Evolutionary conservation across 2,888 invertebrate genomes (phyloP), one percentile per base, ranked within the genome.

Genomic region (Chloroclystis v-ata): DNA sequence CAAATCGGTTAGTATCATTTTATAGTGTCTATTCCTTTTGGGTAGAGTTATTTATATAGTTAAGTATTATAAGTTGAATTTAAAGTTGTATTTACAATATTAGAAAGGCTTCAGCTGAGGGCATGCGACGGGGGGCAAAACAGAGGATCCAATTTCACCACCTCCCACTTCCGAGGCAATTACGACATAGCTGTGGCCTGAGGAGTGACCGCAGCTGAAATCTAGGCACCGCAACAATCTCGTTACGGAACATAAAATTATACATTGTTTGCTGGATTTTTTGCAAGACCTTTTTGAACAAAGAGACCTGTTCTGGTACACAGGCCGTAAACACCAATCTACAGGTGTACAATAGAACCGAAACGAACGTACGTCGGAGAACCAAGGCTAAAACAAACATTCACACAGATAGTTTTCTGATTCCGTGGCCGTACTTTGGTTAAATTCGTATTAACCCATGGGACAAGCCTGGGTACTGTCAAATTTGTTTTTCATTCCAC

Each of bases 141-240:
- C 79, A 76, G 80, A 80, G 80, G 81, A 81, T 82, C 82, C 69
- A 82, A 79, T 84, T 82, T 78, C 82, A 74, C 74, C 72, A 78
- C 75, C 75, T 77, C 82, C 82, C 81, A 82, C 78, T 81, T 83
- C 81, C 81, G 81, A 82, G 69, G 80, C 76, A 80, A 83, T 84
- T 81, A 83, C 81, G 73, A 74, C 75, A 79, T 75, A 72, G 72
- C 67, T 75, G 74, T 59, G 77, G 73, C 72, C 63, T 72, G 72
- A 63, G 67, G 69, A 55, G 70, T 72, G 78, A 81, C 84, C 83
- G 73, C 82, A 80, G 73, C 62, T 75, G 69, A 75, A 75, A 78
- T 78, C 83, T 78, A 77, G 75, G 69, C 71, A 70, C 72, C 68
- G 69, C 72, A 65, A 75, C 52, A 78, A 81, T 80, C 82, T 81